Conservation (phyloP, 2,888 invertebrate species). For the Mythimna ferrago region DNA sequence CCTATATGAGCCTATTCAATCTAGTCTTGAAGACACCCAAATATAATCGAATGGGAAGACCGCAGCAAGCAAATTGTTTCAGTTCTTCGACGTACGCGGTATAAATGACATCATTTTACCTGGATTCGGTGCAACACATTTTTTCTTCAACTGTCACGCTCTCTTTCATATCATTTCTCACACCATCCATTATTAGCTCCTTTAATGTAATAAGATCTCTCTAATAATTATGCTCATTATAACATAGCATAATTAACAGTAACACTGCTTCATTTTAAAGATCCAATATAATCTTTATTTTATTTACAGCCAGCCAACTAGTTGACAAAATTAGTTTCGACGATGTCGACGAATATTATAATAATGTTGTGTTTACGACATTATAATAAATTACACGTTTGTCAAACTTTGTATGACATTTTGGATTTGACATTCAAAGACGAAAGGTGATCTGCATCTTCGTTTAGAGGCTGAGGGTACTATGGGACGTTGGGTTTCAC, state of each 20-base stretch:
- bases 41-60: too few relatives aligned
- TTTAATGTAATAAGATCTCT: too few relatives aligned
- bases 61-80: too few relatives aligned
- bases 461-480: conserved; percentile 24
- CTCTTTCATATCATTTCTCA: too few relatives aligned
- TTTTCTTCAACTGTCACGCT: too few relatives aligned
- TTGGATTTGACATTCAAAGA: conserved; percentile 34
- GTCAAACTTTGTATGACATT: conserved; percentile 37
- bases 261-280: neutral
- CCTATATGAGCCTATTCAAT: too few relatives aligned
- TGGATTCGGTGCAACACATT: too few relatives aligned
- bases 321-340: conserved; percentile 7
- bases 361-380: conserved; percentile 20
- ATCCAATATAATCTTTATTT: neutral
- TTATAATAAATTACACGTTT: conserved; percentile 40
- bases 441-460: conserved; percentile 41
- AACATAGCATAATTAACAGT: too few relatives aligned
- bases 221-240: too few relatives aligned
- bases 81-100: too few relatives aligned
- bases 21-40: too few relatives aligned
- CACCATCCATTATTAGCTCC: neutral
- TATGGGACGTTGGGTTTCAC: conserved; percentile 18
- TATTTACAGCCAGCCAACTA: neutral
- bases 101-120: too few relatives aligned
- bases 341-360: conserved; percentile 14